These are phyloP conservation scores for Oncorhynchus mykiss DNA, from an alignment of 2,113 vertebrate species.

Conservation along the genomic window DNA sequence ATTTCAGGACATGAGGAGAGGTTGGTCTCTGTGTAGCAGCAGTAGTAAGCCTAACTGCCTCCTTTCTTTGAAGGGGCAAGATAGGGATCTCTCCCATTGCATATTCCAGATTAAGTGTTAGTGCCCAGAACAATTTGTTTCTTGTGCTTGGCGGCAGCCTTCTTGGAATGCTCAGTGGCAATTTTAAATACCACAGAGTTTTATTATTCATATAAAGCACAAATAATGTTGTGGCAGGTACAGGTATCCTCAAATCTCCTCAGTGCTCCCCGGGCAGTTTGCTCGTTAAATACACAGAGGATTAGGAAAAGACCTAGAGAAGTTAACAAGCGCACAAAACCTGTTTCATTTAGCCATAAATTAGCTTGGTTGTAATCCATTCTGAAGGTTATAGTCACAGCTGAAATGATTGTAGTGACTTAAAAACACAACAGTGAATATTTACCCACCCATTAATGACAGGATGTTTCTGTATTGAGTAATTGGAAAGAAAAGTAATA, in stretches of 20 bases:
- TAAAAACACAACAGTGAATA: constrained; percentile 27
- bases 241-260: constrained; percentile 27
- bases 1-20: constrained; percentile 2
- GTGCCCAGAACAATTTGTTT: constrained; percentile 34
- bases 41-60: constrained; percentile 2
- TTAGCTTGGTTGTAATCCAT: not conserved
- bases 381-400: constrained; percentile 12
- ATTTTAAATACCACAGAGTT: constrained; percentile 38
- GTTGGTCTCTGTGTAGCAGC: constrained; percentile 1
- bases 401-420: constrained; percentile 5
- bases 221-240: constrained; percentile 49
- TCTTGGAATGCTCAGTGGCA: constrained; percentile 33
- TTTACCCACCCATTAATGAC: constrained; percentile 14
- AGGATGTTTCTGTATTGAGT: constrained; percentile 39
- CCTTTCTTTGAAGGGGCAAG: constrained; percentile 15
- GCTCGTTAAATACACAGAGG: constrained; percentile 13
- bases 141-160: constrained; percentile 38
- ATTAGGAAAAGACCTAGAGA: constrained; percentile 19
- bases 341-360: constrained; percentile 27
- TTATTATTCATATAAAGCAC: constrained; percentile 36
- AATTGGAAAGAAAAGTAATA: constrained; percentile 7
- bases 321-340: not conserved
- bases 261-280: constrained; percentile 7
- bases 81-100: constrained; percentile 38
- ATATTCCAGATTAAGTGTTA: constrained; percentile 39